Base-by-base conservation (phyloP, 2,888 invertebrate species). In the Hofmannophila pseudospretella region DNA sequence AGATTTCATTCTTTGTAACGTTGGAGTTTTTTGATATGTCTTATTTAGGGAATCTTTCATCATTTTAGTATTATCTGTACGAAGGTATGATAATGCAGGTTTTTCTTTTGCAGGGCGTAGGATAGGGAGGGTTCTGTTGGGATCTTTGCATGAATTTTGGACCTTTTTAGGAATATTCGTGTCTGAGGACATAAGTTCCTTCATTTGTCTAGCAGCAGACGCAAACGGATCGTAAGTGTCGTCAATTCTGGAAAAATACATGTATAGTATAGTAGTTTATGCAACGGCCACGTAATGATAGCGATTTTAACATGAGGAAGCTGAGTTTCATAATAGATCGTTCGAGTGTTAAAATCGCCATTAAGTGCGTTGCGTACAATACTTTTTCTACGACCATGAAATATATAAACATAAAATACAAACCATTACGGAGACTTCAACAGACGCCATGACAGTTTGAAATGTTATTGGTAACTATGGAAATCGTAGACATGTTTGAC, bases 181-280 rank as follows among this genome's bases (percentile, higher is more conserved):
- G 51, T 91, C 91, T 42, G 91, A 90, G 34, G 92, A 91, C 78
- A 94, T 90, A 22, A 95, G 89, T 64, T 95, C 94, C 77, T 92
- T 91, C 84, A 95, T 90, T 80, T 95, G 95, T 47, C 91, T 91
- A 78, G 94, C 93, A 32, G 95, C 95, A 49, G 92, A 90, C 50
- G 90, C 78, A 75, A 93, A 94, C 34, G 95, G 95, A 74, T 95
- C 93, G 76, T 94, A 94, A 56, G 76, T 87, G 57, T 89, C 89
- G 51, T 86, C 86, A 49, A 79, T 58, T 63, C 88, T 88, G 84
- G 44, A 44, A 49, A 46, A 40, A 12, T 20, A 20, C 20, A 20
- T 20, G 20, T 20, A n/a, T n/a, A n/a, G n/a, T n/a, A n/a, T n/a
- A n/a, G n/a, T n/a, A n/a, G n/a, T n/a, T n/a, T n/a, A n/a, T n/a